Base-by-base conservation (phyloP, 2,113 vertebrate species). In the Callipepla californica region DNA sequence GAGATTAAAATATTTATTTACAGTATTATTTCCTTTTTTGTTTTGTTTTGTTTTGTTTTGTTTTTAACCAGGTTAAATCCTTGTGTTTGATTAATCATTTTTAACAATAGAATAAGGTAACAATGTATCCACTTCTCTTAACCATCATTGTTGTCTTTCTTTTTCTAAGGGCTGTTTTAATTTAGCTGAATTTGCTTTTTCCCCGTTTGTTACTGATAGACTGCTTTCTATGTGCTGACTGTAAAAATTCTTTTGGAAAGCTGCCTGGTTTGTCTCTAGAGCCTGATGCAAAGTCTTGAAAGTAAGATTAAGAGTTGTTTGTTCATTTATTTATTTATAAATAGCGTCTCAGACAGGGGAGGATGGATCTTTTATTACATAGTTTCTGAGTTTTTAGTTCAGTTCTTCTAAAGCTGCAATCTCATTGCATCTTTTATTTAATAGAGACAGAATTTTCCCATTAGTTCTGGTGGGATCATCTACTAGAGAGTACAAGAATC, bases 141-240 rank as follows among this genome's bases (percentile, higher is more conserved):
- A 66, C 82, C 20, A 21, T 88, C 20, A 13, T 20, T 55, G 34
- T 78, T 86, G 16, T 78, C 17, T 94, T 84, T 42, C 1, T 47
- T 74, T 62, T 77, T 85, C 87, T 44, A 61, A 25, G 61, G 85
- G 75, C 80, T 92, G 74, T 95, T 97, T 97, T 96, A 97, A 97
- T 98, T 97, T 91, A 96, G 95, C 96, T 97, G 96, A 97, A 96
- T 96, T 97, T 94, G 87, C 91, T 84, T 30, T 97, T 94, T 79
- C 55, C 87, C 32, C 81, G 78, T 65, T 97, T 96, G 92, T 97
- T 96, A 95, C 91, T 96, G 93, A 97, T 86, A 85, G 92, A 88
- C 74, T 95, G 80, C 40, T 92, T 96, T 95, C 87, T 94, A 91
- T 95, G 74, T 96, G 97, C 96, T 97, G 97, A 96, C 62, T 80